A percentile compares a stretch with the other conserved stretches of the same genome.
Evolutionary conservation across 2,797 vertebrate species (phyloP).

Genomic region (Sylvia borin): DNA sequence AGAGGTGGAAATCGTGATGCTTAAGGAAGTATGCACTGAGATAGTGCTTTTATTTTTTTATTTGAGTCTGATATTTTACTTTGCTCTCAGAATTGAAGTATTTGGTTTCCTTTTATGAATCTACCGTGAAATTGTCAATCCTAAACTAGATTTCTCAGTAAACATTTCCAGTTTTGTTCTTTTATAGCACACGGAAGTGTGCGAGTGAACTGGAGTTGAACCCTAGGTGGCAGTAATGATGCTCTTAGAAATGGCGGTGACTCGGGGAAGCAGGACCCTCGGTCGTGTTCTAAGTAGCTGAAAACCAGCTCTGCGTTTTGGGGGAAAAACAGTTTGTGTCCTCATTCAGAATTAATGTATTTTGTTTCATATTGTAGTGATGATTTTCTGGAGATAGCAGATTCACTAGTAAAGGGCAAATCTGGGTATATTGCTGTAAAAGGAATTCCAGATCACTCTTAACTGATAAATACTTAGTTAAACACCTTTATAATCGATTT

Average conservation of each 20-base stretch:
- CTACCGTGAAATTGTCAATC: neutral
- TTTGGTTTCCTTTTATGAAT: neutral
- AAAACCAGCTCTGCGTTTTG: neutral
- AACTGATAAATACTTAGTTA: neutral
- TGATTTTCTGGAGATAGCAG: neutral
- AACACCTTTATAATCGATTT: neutral
- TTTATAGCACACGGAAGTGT: neutral
- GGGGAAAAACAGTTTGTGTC: neutral
- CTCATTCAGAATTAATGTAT: neutral
- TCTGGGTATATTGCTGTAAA: neutral
- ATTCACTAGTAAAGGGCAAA: neutral
- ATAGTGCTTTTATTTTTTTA: neutral
- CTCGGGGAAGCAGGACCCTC: neutral
- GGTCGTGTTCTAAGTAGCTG: neutral
- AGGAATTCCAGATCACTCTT: neutral
- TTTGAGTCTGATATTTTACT: neutral
- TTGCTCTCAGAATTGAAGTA: neutral
- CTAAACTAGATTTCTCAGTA: neutral
- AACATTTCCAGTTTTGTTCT: neutral
- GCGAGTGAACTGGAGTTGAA: neutral
- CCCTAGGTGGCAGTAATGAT: neutral
- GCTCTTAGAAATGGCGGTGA: neutral
- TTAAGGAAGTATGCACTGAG: neutral
- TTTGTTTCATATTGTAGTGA: neutral
- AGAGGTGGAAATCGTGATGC: neutral